These are phyloP conservation scores for Gambusia affinis DNA, from an alignment of 2,113 vertebrate species.

Conservation along the genomic window DNA sequence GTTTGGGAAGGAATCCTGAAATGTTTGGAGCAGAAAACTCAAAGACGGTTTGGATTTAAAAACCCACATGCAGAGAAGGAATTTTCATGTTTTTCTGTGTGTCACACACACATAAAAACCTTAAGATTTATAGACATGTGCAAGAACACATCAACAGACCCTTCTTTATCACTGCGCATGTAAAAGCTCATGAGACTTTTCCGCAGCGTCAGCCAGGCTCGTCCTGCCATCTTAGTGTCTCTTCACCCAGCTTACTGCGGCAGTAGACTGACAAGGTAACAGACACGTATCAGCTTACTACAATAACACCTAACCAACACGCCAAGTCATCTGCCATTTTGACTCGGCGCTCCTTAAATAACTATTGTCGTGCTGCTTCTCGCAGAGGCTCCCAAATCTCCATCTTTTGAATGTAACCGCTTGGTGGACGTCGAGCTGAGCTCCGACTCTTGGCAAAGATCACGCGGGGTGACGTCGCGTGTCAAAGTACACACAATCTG, in stretches of 20 bases:
- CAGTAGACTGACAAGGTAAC: slow-evolving; percentile 52
- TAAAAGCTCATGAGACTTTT: slow-evolving; percentile 40
- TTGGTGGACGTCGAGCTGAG: slow-evolving; percentile 46
- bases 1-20: slow-evolving; percentile 16
- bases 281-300: slow-evolving; percentile 67
- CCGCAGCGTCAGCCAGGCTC: slow-evolving; percentile 35
- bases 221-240: slow-evolving; percentile 74
- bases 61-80: neutral
- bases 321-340: slow-evolving; percentile 54
- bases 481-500: slow-evolving; percentile 17
- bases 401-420: slow-evolving; percentile 42
- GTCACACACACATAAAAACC: slow-evolving; percentile 3
- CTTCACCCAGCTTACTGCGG: slow-evolving; percentile 51
- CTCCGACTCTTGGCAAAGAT: slow-evolving; percentile 39
- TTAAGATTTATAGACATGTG: neutral
- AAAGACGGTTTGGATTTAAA: slow-evolving; percentile 10
- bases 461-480: slow-evolving; percentile 45
- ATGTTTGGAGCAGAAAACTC: slow-evolving; percentile 15
- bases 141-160: slow-evolving; percentile 5
- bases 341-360: slow-evolving; percentile 45
- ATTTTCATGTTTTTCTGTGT: neutral
- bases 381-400: slow-evolving; percentile 22
- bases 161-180: slow-evolving; percentile 24
- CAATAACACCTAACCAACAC: slow-evolving; percentile 58
- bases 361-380: slow-evolving; percentile 41